Evolutionary conservation across 2,113 vertebrate species (phyloP).

Genomic region (Microcebus griseorufus): DNA sequence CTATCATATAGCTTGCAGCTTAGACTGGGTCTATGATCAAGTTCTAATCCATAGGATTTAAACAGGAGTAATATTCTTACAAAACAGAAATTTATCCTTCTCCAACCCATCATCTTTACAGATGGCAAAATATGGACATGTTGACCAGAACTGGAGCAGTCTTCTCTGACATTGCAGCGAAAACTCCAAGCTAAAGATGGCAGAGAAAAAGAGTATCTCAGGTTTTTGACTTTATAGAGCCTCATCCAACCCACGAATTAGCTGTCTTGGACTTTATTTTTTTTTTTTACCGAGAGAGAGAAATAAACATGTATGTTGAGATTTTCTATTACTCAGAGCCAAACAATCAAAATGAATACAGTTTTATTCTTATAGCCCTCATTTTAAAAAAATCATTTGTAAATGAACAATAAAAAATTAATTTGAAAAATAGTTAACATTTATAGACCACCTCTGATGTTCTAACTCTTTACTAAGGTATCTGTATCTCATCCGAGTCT

Average conservation of each 20-base stretch:
- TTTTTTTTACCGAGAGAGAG: background rate
- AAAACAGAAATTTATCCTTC: background rate
- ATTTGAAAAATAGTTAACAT: background rate
- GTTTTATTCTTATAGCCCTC: background rate
- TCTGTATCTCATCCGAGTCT: background rate
- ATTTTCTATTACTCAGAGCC: background rate
- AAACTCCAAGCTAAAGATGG: background rate
- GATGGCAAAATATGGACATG: background rate
- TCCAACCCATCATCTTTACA: background rate
- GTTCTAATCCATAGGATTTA: no score
- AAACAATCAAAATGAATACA: background rate
- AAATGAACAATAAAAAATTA: background rate
- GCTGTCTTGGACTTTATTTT: background rate
- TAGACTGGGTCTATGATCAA: background rate
- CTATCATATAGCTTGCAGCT: background rate
- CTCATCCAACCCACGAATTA: rapidly evolving
- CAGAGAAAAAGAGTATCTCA: background rate
- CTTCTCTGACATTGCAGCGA: background rate
- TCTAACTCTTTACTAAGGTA: background rate
- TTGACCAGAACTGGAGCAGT: background rate
- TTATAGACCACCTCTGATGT: background rate
- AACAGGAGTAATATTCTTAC: background rate
- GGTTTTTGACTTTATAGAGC: background rate
- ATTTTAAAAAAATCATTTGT: background rate
- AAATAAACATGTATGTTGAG: background rate